These are phyloP conservation scores for Eueremaeus valkanovi DNA, from an alignment of 2,888 invertebrate species.

Conservation along the genomic window DNA sequence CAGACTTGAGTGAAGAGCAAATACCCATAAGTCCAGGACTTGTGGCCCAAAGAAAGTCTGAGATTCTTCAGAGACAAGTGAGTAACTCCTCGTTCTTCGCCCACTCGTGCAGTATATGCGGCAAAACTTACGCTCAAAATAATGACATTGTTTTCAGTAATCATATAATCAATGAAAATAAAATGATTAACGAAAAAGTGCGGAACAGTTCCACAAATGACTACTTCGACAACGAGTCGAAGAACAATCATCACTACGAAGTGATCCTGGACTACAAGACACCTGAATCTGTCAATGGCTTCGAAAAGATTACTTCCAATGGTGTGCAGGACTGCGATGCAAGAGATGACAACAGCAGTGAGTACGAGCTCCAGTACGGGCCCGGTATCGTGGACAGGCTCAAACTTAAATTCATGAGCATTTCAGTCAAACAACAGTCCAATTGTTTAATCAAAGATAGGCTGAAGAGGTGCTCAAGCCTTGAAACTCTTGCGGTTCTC, in stretches of 20 bases:
- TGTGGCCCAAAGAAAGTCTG: constrained; percentile 14
- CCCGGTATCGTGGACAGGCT: constrained; percentile 46
- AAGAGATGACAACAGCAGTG: neutral
- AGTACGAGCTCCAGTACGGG: constrained; percentile 45
- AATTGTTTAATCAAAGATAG: constrained; percentile 11
- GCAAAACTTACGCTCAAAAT: neutral
- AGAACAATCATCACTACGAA: constrained; percentile 13
- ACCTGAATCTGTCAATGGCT: neutral
- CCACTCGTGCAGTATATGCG: neutral
- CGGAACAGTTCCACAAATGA: constrained; percentile 5
- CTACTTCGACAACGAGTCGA: neutral
- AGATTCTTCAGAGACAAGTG: constrained; percentile 27
- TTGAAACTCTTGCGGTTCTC: constrained; percentile 43
- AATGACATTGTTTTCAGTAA: neutral
- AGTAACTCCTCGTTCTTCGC: constrained; percentile 1
- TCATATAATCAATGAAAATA: neutral
- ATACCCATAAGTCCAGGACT: constrained; percentile 13
- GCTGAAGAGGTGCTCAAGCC: constrained; percentile 44
- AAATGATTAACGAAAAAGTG: constrained; percentile 30
- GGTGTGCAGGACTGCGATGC: constrained; percentile 13
- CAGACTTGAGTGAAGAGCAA: neutral
- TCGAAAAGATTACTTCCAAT: neutral
- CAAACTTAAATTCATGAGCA: constrained; percentile 44
- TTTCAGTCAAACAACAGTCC: constrained; percentile 40
- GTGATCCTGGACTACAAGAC: constrained; percentile 16